Percentiles rank a stretch among this genome's conserved stretches.
These are phyloP conservation scores for Hylyphantes graminicola DNA, from an alignment of 1,140 invertebrate species.

Conservation along the genomic window DNA sequence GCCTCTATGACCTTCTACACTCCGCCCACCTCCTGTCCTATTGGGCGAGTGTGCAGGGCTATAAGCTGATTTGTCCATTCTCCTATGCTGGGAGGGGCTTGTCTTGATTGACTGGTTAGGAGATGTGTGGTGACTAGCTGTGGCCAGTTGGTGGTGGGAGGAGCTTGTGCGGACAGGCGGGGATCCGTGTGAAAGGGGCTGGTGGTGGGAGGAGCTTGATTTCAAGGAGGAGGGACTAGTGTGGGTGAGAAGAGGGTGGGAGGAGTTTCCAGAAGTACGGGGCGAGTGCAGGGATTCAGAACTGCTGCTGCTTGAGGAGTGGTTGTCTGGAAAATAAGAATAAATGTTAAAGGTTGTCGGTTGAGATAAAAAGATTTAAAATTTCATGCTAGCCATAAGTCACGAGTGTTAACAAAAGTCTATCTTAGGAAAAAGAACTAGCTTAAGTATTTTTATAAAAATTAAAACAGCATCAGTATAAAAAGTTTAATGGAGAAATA, in stretches of 20 bases:
- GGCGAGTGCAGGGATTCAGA: constrained; percentile 54
- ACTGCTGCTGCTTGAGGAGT: constrained; percentile 39
- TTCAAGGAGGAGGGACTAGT: constrained; percentile 55
- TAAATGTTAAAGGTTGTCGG: not conserved
- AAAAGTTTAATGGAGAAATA: not conserved
- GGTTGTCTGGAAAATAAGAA: constrained; percentile 24
- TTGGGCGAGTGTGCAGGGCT: constrained; percentile 55
- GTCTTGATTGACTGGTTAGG: constrained; percentile 45
- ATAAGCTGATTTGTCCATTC: constrained; percentile 44
- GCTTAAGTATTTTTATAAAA: not conserved
- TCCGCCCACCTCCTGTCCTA: constrained; percentile 18
- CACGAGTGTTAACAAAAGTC: no score
- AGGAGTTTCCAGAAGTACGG: constrained; percentile 29
- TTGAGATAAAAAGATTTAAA: no score
- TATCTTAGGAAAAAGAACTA: not conserved
- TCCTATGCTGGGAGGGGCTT: constrained; percentile 51
- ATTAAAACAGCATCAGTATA: not conserved
- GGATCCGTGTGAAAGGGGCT: constrained; percentile 51
- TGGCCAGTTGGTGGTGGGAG: constrained; percentile 54
- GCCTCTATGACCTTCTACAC: not conserved
- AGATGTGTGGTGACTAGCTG: constrained; percentile 36
- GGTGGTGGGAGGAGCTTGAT: constrained; percentile 54
- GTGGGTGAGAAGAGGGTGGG: constrained; percentile 42
- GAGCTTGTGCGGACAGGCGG: constrained; percentile 55
- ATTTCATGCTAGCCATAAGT: no score